Evolutionary conservation across 2,113 vertebrate genomes (phyloP).

Genomic region (Pongo abelii): DNA sequence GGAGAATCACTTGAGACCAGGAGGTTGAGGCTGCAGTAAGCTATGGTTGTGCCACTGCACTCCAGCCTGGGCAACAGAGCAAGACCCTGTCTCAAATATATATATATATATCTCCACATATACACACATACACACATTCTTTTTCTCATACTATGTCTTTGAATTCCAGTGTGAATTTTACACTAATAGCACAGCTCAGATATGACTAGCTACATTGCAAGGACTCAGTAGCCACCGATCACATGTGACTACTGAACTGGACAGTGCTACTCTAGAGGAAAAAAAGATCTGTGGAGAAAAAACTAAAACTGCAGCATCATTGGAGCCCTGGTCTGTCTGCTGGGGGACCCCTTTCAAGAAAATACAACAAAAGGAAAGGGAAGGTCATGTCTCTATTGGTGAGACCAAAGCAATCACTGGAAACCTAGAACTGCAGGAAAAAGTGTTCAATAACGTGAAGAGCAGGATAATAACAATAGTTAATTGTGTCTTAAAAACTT

Average conservation of each 20-base stretch:
- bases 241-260: background rate
- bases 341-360: background rate
- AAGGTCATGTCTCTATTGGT: background rate
- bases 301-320: background rate
- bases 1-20: too few relatives aligned
- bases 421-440: background rate
- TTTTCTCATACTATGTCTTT: background rate
- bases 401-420: background rate
- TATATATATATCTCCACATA: too few relatives aligned
- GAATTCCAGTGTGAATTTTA: background rate
- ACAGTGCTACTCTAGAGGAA: background rate
- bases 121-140: too few relatives aligned
- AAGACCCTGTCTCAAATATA: too few relatives aligned
- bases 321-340: background rate
- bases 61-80: too few relatives aligned
- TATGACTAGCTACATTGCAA: background rate
- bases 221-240: background rate
- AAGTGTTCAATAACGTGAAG: background rate
- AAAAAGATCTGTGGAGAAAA: background rate
- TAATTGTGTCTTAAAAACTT: background rate
- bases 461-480: background rate
- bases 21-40: too few relatives aligned
- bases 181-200: fast-evolving
- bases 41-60: too few relatives aligned
- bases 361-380: background rate